Percentiles rank a stretch among this genome's conserved stretches.
Conservation (phyloP, 2,113 vertebrate genomes). For the Acinonyx jubatus region DNA sequence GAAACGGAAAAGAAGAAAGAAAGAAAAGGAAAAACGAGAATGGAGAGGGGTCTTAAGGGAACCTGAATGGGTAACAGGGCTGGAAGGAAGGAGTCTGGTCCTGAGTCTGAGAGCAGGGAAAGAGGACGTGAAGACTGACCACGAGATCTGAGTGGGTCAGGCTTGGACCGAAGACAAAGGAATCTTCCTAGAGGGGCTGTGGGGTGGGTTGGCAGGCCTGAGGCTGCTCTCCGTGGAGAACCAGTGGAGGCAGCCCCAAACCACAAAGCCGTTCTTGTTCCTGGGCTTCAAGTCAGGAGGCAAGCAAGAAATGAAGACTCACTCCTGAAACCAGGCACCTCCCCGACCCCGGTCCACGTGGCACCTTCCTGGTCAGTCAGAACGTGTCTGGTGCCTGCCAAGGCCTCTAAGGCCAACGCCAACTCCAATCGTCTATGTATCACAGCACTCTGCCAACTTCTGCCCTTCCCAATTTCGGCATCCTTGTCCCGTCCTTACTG, state of each 20-base stretch:
- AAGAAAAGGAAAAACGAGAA: background rate
- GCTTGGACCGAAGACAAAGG: conserved; percentile 45
- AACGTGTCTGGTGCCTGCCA: too few species aligned
- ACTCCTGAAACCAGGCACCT: background rate
- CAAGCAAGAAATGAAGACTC: background rate
- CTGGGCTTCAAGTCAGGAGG: background rate
- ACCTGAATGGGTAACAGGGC: background rate
- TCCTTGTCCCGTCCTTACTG: background rate
- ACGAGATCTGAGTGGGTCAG: background rate
- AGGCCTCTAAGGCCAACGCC: too few species aligned
- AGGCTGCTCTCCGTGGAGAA: accelerated
- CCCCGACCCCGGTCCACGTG: background rate
- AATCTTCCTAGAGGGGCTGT: background rate
- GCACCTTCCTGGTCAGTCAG: background rate
- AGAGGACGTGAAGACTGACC: conserved; percentile 12
- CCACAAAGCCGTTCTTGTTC: background rate
- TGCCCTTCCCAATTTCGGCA: background rate
- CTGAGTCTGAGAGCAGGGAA: background rate
- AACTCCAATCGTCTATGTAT: background rate
- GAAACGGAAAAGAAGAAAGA: background rate
- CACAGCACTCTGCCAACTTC: background rate
- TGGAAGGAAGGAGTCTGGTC: conserved; percentile 39
- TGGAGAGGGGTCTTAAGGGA: background rate
- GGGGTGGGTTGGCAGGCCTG: background rate
- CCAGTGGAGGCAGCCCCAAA: background rate